These are phyloP conservation scores for Oncorhynchus masou DNA, from an alignment of 2,113 vertebrate genomes.

Conservation along the genomic window DNA sequence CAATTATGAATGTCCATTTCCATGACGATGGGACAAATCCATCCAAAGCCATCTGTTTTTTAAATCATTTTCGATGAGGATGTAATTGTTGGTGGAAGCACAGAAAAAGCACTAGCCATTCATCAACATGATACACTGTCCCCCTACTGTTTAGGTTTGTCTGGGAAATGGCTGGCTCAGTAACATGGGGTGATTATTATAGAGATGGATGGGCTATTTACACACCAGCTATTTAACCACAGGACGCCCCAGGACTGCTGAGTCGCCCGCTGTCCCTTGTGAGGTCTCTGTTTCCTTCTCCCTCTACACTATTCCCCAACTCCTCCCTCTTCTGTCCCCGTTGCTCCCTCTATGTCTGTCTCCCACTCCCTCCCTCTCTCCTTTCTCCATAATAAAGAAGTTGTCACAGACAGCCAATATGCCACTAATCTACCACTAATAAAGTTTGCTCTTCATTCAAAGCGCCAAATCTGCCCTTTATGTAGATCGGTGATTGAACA, in stretches of 20 bases:
- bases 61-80: conserved; percentile 42
- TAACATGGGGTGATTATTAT: conserved; percentile 31
- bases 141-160: conserved; percentile 16
- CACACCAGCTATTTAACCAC: conserved; percentile 24
- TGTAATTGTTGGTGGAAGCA: conserved; percentile 30
- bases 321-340: no score
- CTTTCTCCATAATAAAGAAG: conserved; percentile 1
- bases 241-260: conserved; percentile 31
- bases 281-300: neutral
- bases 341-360: neutral
- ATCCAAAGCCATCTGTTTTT: conserved; percentile 36
- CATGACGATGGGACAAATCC: conserved; percentile 42
- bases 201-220: conserved; percentile 37
- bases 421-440: neutral
- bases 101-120: conserved; percentile 29
- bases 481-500: conserved; percentile 3
- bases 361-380: neutral
- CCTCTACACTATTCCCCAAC: neutral
- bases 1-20: conserved; percentile 34
- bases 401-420: conserved; percentile 1
- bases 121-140: conserved; percentile 15
- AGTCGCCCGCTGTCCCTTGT: neutral
- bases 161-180: conserved; percentile 7
- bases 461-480: neutral
- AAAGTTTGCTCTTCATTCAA: neutral